These are phyloP conservation scores for Odontomyia ornata DNA, from an alignment of 2,888 invertebrate species.

Conservation along the genomic window DNA sequence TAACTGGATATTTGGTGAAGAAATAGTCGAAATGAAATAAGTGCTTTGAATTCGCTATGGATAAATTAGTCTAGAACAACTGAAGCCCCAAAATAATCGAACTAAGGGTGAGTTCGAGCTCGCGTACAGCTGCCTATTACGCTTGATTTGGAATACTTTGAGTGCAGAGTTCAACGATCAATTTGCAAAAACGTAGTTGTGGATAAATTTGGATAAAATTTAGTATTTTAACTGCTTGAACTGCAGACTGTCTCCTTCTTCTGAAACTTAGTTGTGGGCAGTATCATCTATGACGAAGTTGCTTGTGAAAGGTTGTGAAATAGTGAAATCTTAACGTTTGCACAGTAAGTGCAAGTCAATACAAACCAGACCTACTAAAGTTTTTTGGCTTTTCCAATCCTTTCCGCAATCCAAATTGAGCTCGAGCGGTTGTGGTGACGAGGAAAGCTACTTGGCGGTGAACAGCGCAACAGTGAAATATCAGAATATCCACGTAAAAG, in stretches of 20 bases:
- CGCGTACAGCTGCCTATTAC: neutral
- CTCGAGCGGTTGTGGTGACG: too few relatives aligned
- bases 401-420: neutral
- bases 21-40: neutral
- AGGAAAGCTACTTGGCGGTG: neutral
- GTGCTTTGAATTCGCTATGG: neutral
- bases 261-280: too few relatives aligned
- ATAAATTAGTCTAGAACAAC: too few relatives aligned
- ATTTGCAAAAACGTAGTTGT: neutral
- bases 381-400: too few relatives aligned
- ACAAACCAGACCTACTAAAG: too few relatives aligned
- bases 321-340: too few relatives aligned
- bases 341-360: too few relatives aligned
- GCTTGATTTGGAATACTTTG: neutral
- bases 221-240: neutral
- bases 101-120: too few relatives aligned
- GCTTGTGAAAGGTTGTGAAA: too few relatives aligned
- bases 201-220: neutral
- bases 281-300: too few relatives aligned
- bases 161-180: neutral
- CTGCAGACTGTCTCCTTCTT: too few relatives aligned
- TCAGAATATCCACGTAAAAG: neutral
- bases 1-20: neutral
- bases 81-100: too few relatives aligned
- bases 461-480: conserved; percentile 9